Conservation (phyloP, 2,888 invertebrate genomes). For the Noctuana brunneofusca region DNA sequence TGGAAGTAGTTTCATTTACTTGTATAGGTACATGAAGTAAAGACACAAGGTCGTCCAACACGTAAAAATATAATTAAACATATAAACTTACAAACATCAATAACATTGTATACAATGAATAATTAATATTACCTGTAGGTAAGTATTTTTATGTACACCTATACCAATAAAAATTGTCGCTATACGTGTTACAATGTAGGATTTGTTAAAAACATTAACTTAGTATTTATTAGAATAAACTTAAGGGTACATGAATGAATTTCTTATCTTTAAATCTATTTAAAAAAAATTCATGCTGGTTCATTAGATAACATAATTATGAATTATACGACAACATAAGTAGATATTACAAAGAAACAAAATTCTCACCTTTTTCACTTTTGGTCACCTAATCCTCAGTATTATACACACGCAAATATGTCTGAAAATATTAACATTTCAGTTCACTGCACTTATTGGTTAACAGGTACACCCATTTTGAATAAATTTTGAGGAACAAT, state of each 20-base stretch:
- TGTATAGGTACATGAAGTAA: conserved; percentile 16
- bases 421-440: conserved; percentile 38
- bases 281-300: too few relatives aligned
- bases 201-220: neutral
- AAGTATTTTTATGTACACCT: conserved; percentile 25
- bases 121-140: conserved; percentile 13
- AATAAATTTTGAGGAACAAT: neutral
- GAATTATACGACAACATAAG: too few relatives aligned
- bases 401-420: conserved; percentile 26
- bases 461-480: conserved; percentile 7
- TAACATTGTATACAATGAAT: conserved; percentile 32
- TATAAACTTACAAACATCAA: conserved; percentile 14
- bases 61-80: conserved; percentile 31
- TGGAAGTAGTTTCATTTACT: conserved; percentile 14
- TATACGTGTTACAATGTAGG: conserved; percentile 6
- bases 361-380: conserved; percentile 34
- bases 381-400: conserved; percentile 22
- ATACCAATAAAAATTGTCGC: conserved; percentile 2
- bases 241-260: too few relatives aligned
- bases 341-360: neutral
- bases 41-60: conserved; percentile 19
- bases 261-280: too few relatives aligned
- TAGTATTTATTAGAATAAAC: neutral
- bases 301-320: neutral
- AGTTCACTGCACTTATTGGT: conserved; percentile 41